Base-by-base conservation (phyloP, 2,113 vertebrate genomes). In the Neolamprologus toae region DNA sequence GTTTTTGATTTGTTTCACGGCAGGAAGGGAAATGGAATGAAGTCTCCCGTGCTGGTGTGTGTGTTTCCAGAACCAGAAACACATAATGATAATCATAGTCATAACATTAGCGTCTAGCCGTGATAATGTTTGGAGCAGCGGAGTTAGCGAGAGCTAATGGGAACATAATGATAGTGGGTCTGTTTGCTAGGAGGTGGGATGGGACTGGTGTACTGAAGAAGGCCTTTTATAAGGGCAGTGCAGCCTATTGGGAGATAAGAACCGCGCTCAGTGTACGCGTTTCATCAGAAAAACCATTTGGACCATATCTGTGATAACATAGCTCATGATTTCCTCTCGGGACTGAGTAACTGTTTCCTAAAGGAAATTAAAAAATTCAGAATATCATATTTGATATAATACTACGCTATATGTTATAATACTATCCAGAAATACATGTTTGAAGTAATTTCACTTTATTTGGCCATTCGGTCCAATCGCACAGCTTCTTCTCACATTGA, bases 1-100 rank as follows among this genome's bases (percentile, higher is more conserved):
- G 89, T 93, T 94, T 92, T 89, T 93, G 92, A 95, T 95, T 96
- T 94, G 93, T 91, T 92, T 93, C 91, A 73, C 81, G 45, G 80
- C 88, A 79, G 90, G 94, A 86, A 88, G 53, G 86, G 66, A 91
- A 91, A 85, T 47, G 37, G 73, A 86, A 91, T 57, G 89, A 94
- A 86, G 47, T 88, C 90, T 88, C 82, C 82, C 26, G 73, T 5
- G n/a, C 40, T 8, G 16, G 11, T 49, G 80, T 21, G 49, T 84
- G 85, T 23, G 47, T 86, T 85, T 88, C 80, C 80, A 85, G 59
- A 51, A 85, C 80, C 73, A 86, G 51, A 8, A 89, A 76, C 40
- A 85, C 81, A 81, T 81, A 85, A 92, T 80, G 83, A 89, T 89
- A 49, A 91, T 91, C 91, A 88, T 81, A 88, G 81, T 92, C 88